A percentile compares a stretch with the other conserved stretches of the same genome.
Conservation (phyloP, 2,888 invertebrate genomes). For the Noctuana brunneofusca region DNA sequence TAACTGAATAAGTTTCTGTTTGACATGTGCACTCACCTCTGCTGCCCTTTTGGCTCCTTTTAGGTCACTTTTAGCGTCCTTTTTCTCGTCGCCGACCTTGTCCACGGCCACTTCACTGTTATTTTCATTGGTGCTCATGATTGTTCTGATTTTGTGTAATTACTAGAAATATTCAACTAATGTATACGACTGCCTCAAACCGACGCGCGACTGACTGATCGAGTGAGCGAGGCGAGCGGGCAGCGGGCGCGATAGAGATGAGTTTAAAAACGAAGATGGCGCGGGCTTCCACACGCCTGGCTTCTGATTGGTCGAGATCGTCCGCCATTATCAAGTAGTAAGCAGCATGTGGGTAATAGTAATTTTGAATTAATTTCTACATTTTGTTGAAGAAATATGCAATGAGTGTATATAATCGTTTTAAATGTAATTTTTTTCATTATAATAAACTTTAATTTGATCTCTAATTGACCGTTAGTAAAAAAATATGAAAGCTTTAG, state of each 20-base stretch:
- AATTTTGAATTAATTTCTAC: slow-evolving; percentile 29
- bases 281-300: slow-evolving; percentile 81
- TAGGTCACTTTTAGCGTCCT: slow-evolving; percentile 90
- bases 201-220: slow-evolving; percentile 88
- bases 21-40: slow-evolving; percentile 88
- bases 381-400: not conserved
- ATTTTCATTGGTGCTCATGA: slow-evolving; percentile 87
- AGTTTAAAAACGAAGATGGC: slow-evolving; percentile 93
- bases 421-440: slow-evolving; percentile 27
- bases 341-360: slow-evolving; percentile 64
- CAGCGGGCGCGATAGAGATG: slow-evolving; percentile 82
- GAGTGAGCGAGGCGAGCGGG: slow-evolving; percentile 80
- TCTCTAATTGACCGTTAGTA: not conserved
- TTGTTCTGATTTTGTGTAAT: slow-evolving; percentile 75
- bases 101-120: slow-evolving; percentile 93
- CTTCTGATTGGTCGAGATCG: slow-evolving; percentile 64
- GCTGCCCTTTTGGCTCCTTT: slow-evolving; percentile 94
- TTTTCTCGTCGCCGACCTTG: slow-evolving; percentile 91
- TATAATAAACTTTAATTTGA: not conserved
- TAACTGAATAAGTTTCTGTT: slow-evolving; percentile 70
- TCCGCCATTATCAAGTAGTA: slow-evolving; percentile 68
- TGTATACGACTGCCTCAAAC: slow-evolving; percentile 82
- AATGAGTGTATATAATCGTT: slow-evolving; percentile 43
- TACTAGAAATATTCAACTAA: slow-evolving; percentile 64
- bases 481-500: slow-evolving; percentile 28